Evolutionary conservation across 2,888 invertebrate genomes (phyloP).

Genomic region (Cryptocephalus primarius): DNA sequence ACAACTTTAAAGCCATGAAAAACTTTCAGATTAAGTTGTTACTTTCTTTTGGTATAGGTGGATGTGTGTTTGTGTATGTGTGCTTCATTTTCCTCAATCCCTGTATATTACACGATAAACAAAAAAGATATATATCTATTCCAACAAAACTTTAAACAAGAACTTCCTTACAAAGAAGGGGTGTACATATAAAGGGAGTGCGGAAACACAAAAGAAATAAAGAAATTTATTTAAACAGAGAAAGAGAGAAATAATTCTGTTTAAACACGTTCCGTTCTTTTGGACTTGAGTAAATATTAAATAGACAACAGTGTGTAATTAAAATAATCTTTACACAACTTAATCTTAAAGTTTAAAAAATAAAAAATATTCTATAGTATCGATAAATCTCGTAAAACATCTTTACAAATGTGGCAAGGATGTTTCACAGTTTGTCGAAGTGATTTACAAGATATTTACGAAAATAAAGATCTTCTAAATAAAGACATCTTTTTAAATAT

Average conservation of each 20-base stretch:
- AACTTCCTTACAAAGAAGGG: not conserved
- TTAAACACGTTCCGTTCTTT: not conserved
- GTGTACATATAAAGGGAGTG: not conserved
- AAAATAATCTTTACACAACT: constrained; percentile 21
- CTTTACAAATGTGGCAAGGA: constrained; percentile 29
- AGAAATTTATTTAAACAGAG: not conserved
- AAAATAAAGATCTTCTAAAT: constrained; percentile 36
- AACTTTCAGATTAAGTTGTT: constrained; percentile 22
- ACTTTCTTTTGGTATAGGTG: constrained; percentile 1
- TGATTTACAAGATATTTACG: constrained; percentile 23
- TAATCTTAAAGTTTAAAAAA: constrained; percentile 20
- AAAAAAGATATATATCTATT: constrained; percentile 10
- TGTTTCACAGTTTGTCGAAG: constrained; percentile 8
- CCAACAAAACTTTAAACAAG: constrained; percentile 11
- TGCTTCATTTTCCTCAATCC: not conserved
- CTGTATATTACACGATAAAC: not conserved
- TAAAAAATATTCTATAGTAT: constrained; percentile 15
- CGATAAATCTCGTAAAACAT: constrained; percentile 13
- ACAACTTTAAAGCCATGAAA: constrained; percentile 20
- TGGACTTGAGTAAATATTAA: not conserved
- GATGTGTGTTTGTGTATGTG: not conserved
- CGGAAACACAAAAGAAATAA: not conserved
- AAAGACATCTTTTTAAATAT: constrained; percentile 26
- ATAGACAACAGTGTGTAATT: constrained; percentile 2
- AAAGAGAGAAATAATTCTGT: not conserved